A percentile compares a stretch with the other conserved stretches of the same genome.
These are phyloP conservation scores for Oostethus manadensis DNA, from an alignment of 2,113 vertebrate species.

Conservation along the genomic window DNA sequence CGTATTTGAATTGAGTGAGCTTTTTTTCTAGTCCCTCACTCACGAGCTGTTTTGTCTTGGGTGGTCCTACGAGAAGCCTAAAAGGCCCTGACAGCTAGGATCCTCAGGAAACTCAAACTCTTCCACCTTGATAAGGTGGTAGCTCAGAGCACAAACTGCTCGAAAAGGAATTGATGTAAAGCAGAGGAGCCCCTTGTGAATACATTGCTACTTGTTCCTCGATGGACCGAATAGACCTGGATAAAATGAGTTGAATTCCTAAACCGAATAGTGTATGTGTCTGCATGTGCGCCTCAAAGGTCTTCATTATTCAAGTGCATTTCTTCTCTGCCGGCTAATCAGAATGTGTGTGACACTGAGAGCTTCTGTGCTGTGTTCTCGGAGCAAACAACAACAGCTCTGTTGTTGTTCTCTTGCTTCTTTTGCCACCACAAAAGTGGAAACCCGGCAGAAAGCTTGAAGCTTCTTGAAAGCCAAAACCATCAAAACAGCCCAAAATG, in stretches of 20 bases:
- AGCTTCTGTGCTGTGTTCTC: conserved; percentile 10
- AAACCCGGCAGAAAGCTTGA: conserved; percentile 12
- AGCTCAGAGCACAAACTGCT: too few relatives aligned
- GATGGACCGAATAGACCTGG: conserved; percentile 41
- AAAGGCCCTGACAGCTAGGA: too few relatives aligned
- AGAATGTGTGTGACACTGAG: conserved; percentile 53
- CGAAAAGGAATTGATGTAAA: conserved; percentile 31
- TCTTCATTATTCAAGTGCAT: conserved; percentile 60
- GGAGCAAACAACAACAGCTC: conserved; percentile 32
- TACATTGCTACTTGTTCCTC: conserved; percentile 36
- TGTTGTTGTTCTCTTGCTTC: conserved; percentile 42
- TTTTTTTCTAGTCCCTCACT: too few relatives aligned
- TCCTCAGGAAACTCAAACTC: too few relatives aligned
- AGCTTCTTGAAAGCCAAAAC: conserved; percentile 17
- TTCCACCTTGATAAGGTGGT: too few relatives aligned
- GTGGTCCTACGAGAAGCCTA: too few relatives aligned
- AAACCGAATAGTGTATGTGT: conserved; percentile 48
- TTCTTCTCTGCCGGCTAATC: conserved; percentile 43
- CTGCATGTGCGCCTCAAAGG: conserved; percentile 45
- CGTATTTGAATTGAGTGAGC: too few relatives aligned
- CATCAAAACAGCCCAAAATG: conserved; percentile 26
- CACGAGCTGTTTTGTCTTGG: too few relatives aligned
- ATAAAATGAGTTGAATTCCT: conserved; percentile 47
- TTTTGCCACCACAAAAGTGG: conserved; percentile 26
- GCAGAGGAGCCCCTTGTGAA: conserved; percentile 27